Base-by-base conservation (phyloP, 2,113 vertebrate species). In the Psettodes erumei region DNA sequence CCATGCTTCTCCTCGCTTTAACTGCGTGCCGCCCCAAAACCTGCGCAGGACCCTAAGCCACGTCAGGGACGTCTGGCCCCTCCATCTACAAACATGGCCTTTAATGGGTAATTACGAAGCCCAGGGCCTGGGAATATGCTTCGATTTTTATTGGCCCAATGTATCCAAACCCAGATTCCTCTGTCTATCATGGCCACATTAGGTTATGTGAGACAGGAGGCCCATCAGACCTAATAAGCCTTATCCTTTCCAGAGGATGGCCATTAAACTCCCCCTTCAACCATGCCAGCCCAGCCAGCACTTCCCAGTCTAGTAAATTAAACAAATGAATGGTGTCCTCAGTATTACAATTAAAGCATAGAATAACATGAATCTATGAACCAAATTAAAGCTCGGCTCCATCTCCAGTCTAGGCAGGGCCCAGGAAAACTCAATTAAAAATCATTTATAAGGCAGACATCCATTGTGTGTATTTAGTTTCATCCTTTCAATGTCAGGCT, bases 211-310 rank as follows among this genome's bases (percentile, higher is more conserved):
- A 92, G 91, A 92, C 89, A 90, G 87, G 86, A 91, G 90, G 81
- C 80, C 83, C 87, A 92, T 92, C 91, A 88, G 91, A 88, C 79
- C 86, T 90, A 92, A 92, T 92, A 90, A 90, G 86, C 85, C 88
- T 92, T 86, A 91, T 92, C 89, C 86, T 79, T 90, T 92, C 81
- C 84, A 89, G 88, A 90, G 82, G 81, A 93, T 76, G 59, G 83
- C 91, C 85, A 89, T 92, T 90, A 89, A 85, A 79, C 74, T 60
- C 66, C 71, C 55, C 64, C 74, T 71, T 50, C n/a, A n/a, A 78
- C 88, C 63, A 85, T 62, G 79, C 79, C 53, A 81, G 54, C 62
- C 51, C 37, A 70, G 74, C 67, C 86, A 87, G 90, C 86, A 82
- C 75, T 71, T 88, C 82, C 79, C 79, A 87, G 77, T 83, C 75